Percentiles rank a stretch among this genome's conserved stretches.
Conservation (phyloP, 2,113 vertebrate species). For the Smithornis capensis region DNA sequence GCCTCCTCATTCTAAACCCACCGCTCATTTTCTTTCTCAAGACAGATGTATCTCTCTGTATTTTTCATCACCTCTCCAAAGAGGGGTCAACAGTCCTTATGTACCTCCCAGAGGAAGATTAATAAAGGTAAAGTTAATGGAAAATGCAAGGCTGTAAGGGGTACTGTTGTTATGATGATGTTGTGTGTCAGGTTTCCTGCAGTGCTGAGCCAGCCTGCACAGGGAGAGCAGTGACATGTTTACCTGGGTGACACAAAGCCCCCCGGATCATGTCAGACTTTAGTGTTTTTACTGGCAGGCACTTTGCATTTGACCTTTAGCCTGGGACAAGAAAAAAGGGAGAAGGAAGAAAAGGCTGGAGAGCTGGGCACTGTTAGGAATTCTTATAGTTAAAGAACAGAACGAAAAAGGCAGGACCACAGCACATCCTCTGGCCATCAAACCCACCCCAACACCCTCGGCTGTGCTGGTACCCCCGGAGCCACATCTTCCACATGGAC, state of each 20-base stretch:
- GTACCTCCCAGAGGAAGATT: background rate
- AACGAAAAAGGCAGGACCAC: background rate
- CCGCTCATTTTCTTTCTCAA: background rate
- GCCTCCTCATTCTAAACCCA: background rate
- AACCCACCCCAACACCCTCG: accelerated
- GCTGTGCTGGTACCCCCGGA: background rate
- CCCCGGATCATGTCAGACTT: background rate
- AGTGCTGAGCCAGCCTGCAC: background rate
- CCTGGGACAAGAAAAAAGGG: background rate
- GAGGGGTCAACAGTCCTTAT: background rate
- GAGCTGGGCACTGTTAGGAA: background rate
- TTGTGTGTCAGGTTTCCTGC: background rate
- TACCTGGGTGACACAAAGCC: background rate
- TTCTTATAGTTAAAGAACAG: background rate
- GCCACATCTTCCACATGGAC: background rate
- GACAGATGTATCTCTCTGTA: background rate
- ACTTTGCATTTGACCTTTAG: background rate
- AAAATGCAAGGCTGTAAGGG: background rate
- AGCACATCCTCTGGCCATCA: background rate
- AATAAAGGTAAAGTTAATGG: background rate
- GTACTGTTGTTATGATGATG: background rate
- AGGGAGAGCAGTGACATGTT: background rate
- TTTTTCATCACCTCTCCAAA: background rate
- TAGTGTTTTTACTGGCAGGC: background rate
- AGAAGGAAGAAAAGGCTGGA: background rate